Base-by-base conservation (phyloP, 2,888 invertebrate species). In the Pyrrhia umbra region DNA sequence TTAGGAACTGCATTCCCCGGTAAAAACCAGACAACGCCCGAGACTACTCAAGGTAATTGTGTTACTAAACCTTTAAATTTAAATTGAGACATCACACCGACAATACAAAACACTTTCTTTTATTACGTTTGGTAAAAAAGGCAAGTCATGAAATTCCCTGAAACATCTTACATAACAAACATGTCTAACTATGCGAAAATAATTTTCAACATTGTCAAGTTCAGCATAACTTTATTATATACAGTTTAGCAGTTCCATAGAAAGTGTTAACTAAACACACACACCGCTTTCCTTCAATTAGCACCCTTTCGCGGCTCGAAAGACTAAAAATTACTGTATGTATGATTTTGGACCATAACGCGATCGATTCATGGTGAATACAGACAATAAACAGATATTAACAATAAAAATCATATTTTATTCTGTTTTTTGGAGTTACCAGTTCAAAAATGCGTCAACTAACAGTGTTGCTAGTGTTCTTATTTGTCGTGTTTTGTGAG, bases 141-240 rank as follows among this genome's bases (percentile, higher is more conserved):
- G 13, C 37, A 47, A 56, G 49, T 54, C 47, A 72, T 43, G 54
- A 42, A n/a, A 66, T 40, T 1, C 2, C 18, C 27, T 58, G 52
- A 61, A 58, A 55, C 6, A 2, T 27, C 18, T 79, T 74, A 69
- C 55, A 16, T 69, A 79, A 73, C 45, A 61, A 46, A 40, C 25
- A n/a, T n/a, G 15, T 50, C 47, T 62, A 60, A 71, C 64, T 59
- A 61, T 61, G 62, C 23, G 51, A 62, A 61, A 74, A 68, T 52
- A 65, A 71, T 73, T 87, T 85, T 77, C 81, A 80, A 74, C 66
- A 79, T 77, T 84, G 72, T 76, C 85, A 88, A 89, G 85, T 85
- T 88, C 83, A 83, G 65, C 72, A 72, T 83, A 82, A 85, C 76
- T 80, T 65, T 61, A 75, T 87, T 86, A 85, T 56, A 69, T 59